Conservation (phyloP, 2,888 invertebrate genomes). For the Trissoscelio sp. region DNA sequence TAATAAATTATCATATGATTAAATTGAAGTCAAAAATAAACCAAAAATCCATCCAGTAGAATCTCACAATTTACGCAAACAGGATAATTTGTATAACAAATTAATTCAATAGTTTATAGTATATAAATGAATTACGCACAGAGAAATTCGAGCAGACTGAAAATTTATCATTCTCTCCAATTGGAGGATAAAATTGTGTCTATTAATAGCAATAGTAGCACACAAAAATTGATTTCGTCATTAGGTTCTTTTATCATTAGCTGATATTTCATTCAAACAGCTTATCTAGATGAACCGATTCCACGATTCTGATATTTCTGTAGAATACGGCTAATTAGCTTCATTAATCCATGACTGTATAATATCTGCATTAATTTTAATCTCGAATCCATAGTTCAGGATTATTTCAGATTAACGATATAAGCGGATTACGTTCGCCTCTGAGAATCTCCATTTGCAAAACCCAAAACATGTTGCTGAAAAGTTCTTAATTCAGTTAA, state of each 20-base stretch:
- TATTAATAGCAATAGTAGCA: not conserved
- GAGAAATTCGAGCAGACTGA: not conserved
- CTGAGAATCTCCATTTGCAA: not conserved
- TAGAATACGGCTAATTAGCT: slow-evolving; percentile 9
- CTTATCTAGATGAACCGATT: slow-evolving; percentile 6
- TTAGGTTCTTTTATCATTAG: not conserved
- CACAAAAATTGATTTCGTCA: not conserved
- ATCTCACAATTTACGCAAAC: not conserved
- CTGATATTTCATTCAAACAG: not conserved
- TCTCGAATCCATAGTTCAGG: slow-evolving; percentile 18
- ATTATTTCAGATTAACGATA: slow-evolving; percentile 25
- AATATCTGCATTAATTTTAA: slow-evolving; percentile 40
- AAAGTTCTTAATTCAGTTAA: slow-evolving; percentile 6
- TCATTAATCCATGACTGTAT: slow-evolving; percentile 27
- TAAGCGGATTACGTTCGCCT: slow-evolving; percentile 27
- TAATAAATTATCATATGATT: not conserved
- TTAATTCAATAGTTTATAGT: not conserved
- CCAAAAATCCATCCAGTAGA: not conserved
- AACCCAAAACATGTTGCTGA: not conserved
- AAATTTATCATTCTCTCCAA: not conserved
- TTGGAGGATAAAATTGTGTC: not conserved
- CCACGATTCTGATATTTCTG: slow-evolving; percentile 3
- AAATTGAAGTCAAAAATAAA: not conserved
- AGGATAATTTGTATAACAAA: not conserved
- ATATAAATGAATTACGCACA: not conserved